phyloP scores from a whole-genome alignment of 92 coral and sea anemone genomes.

The Bergia puertoricense region DNA sequence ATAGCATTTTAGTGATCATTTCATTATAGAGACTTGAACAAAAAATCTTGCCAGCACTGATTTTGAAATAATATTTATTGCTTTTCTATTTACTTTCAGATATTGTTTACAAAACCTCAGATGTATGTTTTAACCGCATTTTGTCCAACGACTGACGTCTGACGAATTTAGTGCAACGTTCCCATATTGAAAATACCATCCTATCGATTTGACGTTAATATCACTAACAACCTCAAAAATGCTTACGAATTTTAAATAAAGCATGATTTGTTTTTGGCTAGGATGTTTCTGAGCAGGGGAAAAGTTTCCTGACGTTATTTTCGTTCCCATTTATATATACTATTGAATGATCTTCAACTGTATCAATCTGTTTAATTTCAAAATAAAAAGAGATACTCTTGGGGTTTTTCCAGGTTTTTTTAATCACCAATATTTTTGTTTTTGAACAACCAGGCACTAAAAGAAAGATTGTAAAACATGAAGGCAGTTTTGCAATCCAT shows the following conservation, averaged over 20 bases:
- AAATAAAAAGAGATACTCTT: neutral
- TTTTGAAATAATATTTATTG: neutral
- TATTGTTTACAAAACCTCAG: constrained; percentile 38
- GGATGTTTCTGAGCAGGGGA: constrained; percentile 4
- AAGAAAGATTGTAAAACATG: neutral
- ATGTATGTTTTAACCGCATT: constrained; percentile 30
- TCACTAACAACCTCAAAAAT: neutral
- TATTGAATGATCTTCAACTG: neutral
- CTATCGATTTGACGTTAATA: constrained; percentile 6
- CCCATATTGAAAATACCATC: neutral
- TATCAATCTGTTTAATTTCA: neutral
- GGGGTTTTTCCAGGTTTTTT: neutral
- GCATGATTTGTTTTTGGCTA: neutral
- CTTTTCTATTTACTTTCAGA: constrained; percentile 35
- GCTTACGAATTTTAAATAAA: neutral
- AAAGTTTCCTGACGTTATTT: neutral
- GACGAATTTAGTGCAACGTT: neutral
- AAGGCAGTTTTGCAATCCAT: constrained; percentile 24
- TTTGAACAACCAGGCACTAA: neutral
- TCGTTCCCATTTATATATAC: neutral
- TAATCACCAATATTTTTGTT: neutral
- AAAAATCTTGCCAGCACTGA: neutral
- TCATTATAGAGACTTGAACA: neutral
- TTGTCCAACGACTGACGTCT: constrained; percentile 21
- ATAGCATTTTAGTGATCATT: neutral